phyloP scores from a whole-genome alignment of 2,113 vertebrate species.

The Laterallus jamaicensis region DNA sequence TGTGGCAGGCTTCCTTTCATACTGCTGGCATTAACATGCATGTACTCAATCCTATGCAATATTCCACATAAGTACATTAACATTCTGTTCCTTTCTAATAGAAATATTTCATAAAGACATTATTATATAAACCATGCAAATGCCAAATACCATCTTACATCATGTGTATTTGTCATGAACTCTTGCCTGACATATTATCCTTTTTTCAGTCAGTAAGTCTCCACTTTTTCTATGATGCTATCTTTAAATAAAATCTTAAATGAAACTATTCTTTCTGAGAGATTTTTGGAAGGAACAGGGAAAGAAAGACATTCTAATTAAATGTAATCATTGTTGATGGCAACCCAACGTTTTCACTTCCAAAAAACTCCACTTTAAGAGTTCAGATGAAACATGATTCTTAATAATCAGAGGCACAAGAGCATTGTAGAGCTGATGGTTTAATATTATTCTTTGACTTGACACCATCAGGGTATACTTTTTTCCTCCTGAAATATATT shows the following conservation, averaged over 20 bases:
- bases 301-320: constrained; percentile 37
- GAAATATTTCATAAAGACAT: neutral
- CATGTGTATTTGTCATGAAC: neutral
- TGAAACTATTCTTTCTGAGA: neutral
- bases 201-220: neutral
- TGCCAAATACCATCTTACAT: neutral
- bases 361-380: constrained; percentile 14
- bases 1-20: neutral
- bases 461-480: constrained; percentile 9
- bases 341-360: neutral
- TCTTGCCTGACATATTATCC: neutral
- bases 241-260: constrained; percentile 6
- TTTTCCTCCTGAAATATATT: constrained; percentile 27
- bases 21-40: neutral
- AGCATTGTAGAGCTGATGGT: constrained; percentile 17
- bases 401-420: constrained; percentile 57
- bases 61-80: neutral
- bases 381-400: constrained; percentile 63
- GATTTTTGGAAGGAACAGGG: neutral
- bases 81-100: neutral
- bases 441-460: constrained; percentile 53
- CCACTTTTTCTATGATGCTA: neutral
- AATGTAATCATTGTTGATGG: neutral
- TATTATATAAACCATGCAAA: neutral
- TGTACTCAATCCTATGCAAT: neutral